phyloP scores from a whole-genome alignment of 92 coral and sea anemone genomes.

The Phenganax stokvisi region DNA sequence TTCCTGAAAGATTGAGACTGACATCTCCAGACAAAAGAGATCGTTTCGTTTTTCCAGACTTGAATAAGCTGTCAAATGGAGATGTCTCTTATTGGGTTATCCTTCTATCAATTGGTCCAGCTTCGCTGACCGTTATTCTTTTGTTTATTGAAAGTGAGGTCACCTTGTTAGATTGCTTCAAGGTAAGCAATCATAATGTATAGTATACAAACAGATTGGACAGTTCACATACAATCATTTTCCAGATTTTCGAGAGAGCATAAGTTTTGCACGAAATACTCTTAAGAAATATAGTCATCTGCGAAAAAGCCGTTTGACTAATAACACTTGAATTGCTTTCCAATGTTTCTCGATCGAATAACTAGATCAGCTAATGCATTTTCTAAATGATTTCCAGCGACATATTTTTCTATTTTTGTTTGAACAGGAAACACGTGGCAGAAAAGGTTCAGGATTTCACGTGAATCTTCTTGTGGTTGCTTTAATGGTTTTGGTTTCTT shows the following conservation, averaged over 20 bases:
- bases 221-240: neutral
- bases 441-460: slow-evolving; percentile 39
- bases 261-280: no score
- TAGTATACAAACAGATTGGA: neutral
- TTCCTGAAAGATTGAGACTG: slow-evolving; percentile 21
- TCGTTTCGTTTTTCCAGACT: slow-evolving; percentile 13
- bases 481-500: slow-evolving; percentile 28
- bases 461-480: slow-evolving; percentile 31
- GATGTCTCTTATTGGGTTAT: slow-evolving; percentile 25
- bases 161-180: slow-evolving; percentile 29
- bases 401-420: neutral
- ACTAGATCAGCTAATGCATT: no score
- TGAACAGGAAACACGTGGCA: slow-evolving; percentile 29
- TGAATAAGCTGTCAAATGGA: slow-evolving; percentile 18
- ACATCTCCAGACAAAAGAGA: slow-evolving; percentile 32
- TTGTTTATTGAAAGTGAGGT: slow-evolving; percentile 35
- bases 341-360: no score
- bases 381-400: no score
- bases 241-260: no score
- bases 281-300: no score
- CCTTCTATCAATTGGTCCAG: slow-evolving; percentile 11
- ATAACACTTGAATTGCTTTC: no score
- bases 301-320: no score
- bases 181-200: neutral
- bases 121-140: slow-evolving; percentile 33